phyloP scores from a whole-genome alignment of 2,113 vertebrate species.

The Dolichallabes microphthalmus region DNA sequence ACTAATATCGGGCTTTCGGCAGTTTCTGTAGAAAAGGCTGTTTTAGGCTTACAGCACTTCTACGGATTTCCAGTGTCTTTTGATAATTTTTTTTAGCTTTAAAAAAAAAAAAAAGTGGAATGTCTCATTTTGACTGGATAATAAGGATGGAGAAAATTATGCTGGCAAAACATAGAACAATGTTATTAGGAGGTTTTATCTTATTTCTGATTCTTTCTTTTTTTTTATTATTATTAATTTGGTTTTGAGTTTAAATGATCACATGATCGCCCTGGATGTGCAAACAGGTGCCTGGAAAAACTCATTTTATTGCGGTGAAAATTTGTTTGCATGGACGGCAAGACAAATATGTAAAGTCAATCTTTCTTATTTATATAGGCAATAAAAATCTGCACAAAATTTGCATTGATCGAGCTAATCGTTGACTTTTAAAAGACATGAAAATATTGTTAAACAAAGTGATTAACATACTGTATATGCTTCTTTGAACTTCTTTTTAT shows the following conservation, averaged over 20 bases:
- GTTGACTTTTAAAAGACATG: neutral
- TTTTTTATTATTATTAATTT: neutral
- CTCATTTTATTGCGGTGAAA: neutral
- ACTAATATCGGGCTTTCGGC: slow-evolving; percentile 80
- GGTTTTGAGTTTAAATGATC: neutral
- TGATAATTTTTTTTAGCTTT: neutral
- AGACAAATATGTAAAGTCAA: neutral
- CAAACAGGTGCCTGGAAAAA: neutral
- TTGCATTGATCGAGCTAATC: neutral
- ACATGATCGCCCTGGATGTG: neutral
- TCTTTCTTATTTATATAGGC: neutral
- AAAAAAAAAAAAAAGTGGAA: neutral
- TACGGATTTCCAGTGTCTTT: slow-evolving; percentile 66
- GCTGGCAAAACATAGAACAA: neutral
- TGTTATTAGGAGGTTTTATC: neutral
- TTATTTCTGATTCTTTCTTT: neutral
- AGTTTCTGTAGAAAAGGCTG: slow-evolving; percentile 54
- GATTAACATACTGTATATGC: neutral
- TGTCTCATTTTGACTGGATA: slow-evolving; percentile 1
- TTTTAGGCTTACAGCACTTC: slow-evolving; percentile 52
- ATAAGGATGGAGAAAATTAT: slow-evolving; percentile 11
- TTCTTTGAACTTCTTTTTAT: neutral
- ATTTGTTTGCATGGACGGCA: neutral
- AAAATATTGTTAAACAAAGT: neutral
- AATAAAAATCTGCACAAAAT: neutral